Evolutionary conservation across 2,797 vertebrate species (phyloP), one percentile per base, ranked within the genome.

Genomic region (Myotis findleyi): DNA sequence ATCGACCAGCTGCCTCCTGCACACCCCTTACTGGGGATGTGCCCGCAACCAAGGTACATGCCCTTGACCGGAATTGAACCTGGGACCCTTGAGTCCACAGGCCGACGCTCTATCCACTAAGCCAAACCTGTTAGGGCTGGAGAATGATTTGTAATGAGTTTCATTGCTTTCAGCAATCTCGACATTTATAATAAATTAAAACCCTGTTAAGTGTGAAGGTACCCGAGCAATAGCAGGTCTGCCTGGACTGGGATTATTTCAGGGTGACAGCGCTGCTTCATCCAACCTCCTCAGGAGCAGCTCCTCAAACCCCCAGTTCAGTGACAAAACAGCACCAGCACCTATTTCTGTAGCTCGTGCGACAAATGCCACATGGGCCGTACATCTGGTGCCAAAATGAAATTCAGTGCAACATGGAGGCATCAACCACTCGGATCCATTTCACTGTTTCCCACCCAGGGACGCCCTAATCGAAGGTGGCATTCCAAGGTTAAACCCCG

Each of bases 401-500:
- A 97, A 97, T 95, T 84, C 96, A 95, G 96, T 53, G 38, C 38
- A 95, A 93, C 88, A 94, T 14, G 62, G 86, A 96, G n/a, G 25
- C 94, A 95, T 96, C 93, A 92, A 62, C 51, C 83, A 27, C 87
- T 97, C 90, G 92, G n/a, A 11, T 97, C 62, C 93, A 71, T 95
- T 97, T 94, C 89, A 85, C 80, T 97, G 95, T 97, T 98, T 98
- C 92, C 91, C 75, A 97, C 79, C 93, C 55, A 73, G 68, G 91
- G 88, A 89, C 13, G 86, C 87, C 95, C 89, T 97, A 97, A 98
- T 85, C 93, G 96, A 96, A 98, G 97, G 95, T 95, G 96, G 88
- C 94, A 87, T 38, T 90, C 95, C 96, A 98, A 98, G 97, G 98
- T 97, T 97, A 98, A 98, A 97, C 95, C 97, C 92, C 33, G 79